Conservation (phyloP, 2,113 vertebrate species). For the Numida meleagris region DNA sequence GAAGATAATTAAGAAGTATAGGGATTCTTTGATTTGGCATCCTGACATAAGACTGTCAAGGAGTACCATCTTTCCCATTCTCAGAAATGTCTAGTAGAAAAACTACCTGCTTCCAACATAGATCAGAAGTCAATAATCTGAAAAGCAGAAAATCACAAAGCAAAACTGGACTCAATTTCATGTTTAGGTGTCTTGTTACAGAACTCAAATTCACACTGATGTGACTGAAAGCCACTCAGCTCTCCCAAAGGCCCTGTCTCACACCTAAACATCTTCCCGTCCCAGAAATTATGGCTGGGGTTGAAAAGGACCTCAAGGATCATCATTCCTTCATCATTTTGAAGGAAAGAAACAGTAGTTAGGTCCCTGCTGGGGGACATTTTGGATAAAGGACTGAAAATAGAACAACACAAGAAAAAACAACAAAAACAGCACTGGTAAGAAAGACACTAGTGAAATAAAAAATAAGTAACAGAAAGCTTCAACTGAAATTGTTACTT, state of each 20-base stretch:
- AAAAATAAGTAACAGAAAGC: neutral
- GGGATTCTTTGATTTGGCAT: too few species aligned
- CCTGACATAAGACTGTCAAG: fast-evolving
- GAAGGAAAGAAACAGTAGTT: neutral
- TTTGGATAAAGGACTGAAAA: neutral
- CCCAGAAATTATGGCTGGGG: neutral
- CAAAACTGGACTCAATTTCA: neutral
- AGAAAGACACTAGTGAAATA: neutral
- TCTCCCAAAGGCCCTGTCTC: neutral
- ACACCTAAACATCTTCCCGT: neutral
- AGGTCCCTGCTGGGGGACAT: too few species aligned
- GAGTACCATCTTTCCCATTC: neutral
- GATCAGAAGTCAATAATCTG: neutral
- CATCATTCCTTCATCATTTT: too few species aligned
- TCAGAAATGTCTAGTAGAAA: neutral
- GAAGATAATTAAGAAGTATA: fast-evolving
- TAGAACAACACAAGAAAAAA: neutral
- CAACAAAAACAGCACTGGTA: neutral
- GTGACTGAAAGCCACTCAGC: neutral
- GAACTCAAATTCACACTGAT: neutral
- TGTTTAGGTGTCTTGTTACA: neutral
- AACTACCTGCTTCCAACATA: neutral
- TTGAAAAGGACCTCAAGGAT: too few species aligned
- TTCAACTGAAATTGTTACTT: neutral
- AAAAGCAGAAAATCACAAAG: neutral